Conservation (phyloP, 2,113 vertebrate genomes). For the Raja brachyura region DNA sequence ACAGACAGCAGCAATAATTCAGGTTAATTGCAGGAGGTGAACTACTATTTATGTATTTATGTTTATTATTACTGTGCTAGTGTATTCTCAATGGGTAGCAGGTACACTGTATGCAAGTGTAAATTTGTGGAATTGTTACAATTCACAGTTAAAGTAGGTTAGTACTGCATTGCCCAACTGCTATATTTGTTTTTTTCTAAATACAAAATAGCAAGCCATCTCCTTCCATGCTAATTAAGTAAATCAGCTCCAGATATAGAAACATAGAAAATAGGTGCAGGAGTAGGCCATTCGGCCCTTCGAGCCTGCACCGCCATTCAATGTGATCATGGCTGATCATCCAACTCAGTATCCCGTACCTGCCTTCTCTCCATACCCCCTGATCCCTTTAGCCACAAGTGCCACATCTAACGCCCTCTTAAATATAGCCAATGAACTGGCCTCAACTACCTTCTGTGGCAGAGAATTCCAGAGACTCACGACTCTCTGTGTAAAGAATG, state of each 20-base stretch:
- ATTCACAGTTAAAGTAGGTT: not conserved
- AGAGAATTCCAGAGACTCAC: too few species aligned
- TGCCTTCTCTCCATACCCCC: too few species aligned
- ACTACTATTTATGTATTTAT: not conserved
- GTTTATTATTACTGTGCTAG: not conserved
- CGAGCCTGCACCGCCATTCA: too few species aligned
- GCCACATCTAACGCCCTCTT: too few species aligned
- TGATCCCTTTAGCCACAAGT: too few species aligned
- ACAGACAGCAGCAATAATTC: not conserved
- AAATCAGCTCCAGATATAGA: not conserved
- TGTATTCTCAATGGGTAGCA: not conserved
- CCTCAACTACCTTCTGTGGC: too few species aligned
- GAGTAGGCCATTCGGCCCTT: too few species aligned
- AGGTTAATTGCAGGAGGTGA: not conserved
- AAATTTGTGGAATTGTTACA: not conserved
- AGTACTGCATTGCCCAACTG: not conserved
- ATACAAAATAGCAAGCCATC: not conserved
- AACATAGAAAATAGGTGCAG: too few species aligned
- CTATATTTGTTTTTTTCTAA: not conserved
- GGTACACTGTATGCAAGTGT: not conserved
- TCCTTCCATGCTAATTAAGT: not conserved
- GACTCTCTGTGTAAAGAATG: too few species aligned
- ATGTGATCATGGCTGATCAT: too few species aligned
- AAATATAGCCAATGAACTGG: too few species aligned
- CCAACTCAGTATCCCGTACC: too few species aligned